phyloP scores from a whole-genome alignment of 2,797 vertebrate species.

The Chaetophractus vellerosus region DNA sequence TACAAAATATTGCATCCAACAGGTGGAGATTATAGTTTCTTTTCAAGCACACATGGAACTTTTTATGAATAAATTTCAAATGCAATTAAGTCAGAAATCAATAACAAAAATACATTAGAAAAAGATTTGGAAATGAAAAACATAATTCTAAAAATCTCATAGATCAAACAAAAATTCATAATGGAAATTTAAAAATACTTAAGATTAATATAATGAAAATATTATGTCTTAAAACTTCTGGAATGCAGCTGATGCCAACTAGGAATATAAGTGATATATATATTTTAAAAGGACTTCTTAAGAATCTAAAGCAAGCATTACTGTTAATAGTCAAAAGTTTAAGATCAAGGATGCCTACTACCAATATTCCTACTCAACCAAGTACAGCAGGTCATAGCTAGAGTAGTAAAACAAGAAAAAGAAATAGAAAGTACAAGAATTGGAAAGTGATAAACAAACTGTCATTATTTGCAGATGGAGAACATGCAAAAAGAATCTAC shows the following conservation, averaged over 20 bases:
- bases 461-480: neutral
- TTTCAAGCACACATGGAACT: conserved; percentile 48
- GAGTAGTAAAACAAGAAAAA: conserved; percentile 10
- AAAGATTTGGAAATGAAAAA: conserved; percentile 51
- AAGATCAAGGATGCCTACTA: neutral
- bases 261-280: neutral
- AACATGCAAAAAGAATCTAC: conserved; percentile 38
- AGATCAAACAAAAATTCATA: conserved; percentile 39
- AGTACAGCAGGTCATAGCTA: neutral
- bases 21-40: conserved; percentile 19
- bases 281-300: neutral
- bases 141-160: conserved; percentile 15
- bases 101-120: conserved; percentile 37
- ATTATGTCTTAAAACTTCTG: conserved; percentile 27
- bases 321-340: neutral
- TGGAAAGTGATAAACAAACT: neutral
- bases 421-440: neutral
- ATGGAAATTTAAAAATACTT: conserved; percentile 48
- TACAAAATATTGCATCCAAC: neutral
- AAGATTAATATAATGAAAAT: conserved; percentile 48
- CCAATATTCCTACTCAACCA: neutral
- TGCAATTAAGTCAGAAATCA: conserved; percentile 65
- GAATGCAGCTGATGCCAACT: conserved; percentile 12
- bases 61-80: conserved; percentile 68
- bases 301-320: neutral